Evolutionary conservation across 2,113 vertebrate species (phyloP).

Genomic region (Pteropus alecto): DNA sequence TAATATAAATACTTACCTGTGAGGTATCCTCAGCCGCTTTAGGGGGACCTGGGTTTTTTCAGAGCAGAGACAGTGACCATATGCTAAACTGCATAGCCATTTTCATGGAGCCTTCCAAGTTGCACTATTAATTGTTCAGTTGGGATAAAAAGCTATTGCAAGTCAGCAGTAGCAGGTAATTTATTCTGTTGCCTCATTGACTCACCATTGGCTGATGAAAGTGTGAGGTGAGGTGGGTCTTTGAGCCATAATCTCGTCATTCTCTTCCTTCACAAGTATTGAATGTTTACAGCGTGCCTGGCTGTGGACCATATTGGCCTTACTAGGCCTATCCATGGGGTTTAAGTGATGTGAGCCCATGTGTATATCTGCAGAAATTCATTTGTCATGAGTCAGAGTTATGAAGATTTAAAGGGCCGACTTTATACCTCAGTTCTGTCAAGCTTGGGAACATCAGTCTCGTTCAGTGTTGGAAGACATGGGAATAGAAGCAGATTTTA

Average conservation of each 20-base stretch:
- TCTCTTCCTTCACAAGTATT: neutral
- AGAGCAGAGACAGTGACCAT: neutral
- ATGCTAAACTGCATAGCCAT: neutral
- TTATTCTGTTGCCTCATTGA: neutral
- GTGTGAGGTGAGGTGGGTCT: neutral
- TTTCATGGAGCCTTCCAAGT: neutral
- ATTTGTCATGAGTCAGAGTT: neutral
- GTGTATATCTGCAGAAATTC: neutral
- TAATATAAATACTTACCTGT: neutral
- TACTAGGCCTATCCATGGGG: rapidly evolving
- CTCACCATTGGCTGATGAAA: neutral
- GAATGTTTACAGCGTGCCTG: neutral
- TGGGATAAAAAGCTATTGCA: conserved; percentile 8
- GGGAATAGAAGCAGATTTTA: neutral
- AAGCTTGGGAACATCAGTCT: neutral
- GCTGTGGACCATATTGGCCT: rapidly evolving
- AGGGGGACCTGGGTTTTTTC: neutral
- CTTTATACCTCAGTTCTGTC: neutral
- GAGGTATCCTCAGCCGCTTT: neutral
- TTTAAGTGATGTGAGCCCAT: neutral
- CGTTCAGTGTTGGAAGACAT: neutral
- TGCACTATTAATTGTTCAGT: neutral
- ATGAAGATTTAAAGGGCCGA: neutral
- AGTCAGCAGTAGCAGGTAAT: neutral
- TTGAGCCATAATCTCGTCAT: neutral